Base-by-base conservation (phyloP, 2,113 vertebrate genomes). In the Istiophorus platypterus region DNA sequence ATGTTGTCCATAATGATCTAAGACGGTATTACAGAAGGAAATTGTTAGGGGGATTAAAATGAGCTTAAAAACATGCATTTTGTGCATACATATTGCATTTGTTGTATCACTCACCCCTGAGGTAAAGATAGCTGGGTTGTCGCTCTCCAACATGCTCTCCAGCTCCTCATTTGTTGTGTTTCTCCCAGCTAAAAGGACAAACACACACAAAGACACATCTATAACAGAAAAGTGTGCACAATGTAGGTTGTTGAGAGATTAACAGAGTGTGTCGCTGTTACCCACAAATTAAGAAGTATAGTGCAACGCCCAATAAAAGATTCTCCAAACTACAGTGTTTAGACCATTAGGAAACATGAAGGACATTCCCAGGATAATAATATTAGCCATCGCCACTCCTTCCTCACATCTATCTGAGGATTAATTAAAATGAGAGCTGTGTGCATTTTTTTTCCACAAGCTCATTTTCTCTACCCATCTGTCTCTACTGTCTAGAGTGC, bases 1-100 rank as follows among this genome's bases (percentile, higher is more conserved):
- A 99, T 97, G 93, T 96, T 99, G 91, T 99, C 98, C 97, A 99
- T 97, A 72, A 98, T 96, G 93, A 99, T 98, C 98, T 99, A 80
- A 14, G 3, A 67, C n/a, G 31, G 29, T 12, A 27, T 2, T 31
- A 47, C 31, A 67, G n/a, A 54, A 34, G 31, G 34, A 47, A 4
- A 42, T 1, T 14, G n/a, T 72, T 7, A 67, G 18, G 17, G 15
- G 42, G 18, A 22, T 64, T n/a, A 3, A 20, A 4, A 31, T 54
- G 29, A 5, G 24, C 76, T 61, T 29, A 5, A 58, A 57, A 62
- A 49, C 3, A 8, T 11, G 13, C 49, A 13, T 27, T 74, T 14
- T 68, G 51, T 45, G 22, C 12, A 11, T 39, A 22, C 6, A n/a
- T n/a, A 12, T 39, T 45, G 47, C 9, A 57, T 78, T 56, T 63